Base-by-base conservation (phyloP, 1,140 invertebrate genomes). In the Alviniconcha marisindica region DNA sequence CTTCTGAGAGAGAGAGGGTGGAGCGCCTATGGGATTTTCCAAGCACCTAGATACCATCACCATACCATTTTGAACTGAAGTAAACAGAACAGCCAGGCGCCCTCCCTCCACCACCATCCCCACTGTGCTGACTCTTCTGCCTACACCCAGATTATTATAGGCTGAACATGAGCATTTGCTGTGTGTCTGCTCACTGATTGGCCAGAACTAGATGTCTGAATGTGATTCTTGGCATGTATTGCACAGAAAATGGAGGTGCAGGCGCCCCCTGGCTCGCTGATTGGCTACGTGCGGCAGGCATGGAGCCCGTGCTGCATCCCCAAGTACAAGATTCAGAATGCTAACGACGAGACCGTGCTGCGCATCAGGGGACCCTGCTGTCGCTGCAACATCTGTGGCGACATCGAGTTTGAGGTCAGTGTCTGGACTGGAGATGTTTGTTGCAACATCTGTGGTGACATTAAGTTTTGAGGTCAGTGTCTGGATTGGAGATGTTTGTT, bases 351-450 rank as follows among this genome's bases (percentile, higher is more conserved):
- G 77, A 95, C 95, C 0, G 95, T 98, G 1, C 93, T 98, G 10
- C 94, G 94, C 83, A 96, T 99, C 87, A 96, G 97, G 92, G 97
- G 97, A 7, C 97, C 97, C 0, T 92, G 97, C 60, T 97, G 96
- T 92, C 96, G 96, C 0, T 96, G 95, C 89, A 95, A 95, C 66
- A 94, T 97, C 40, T 97, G 96, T 93, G 96, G 96, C 15, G 96
- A 97, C 90, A 96, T 97, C 2, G 95, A 94, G 86, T 96, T 96
- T 92, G 92, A 95, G 87, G 91, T 48, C 7, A 18, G 44, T 48
- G 5, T n/a, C n/a, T n/a, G n/a, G n/a, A n/a, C n/a, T n/a, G n/a
- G n/a, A 48, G 44, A 48, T 48, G 18, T 48, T 18, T 48, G 96
- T 0, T 96, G 95, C 88, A 95, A 95, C 66, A 94, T 97, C 40